Base-by-base conservation (phyloP, 37 sponge, comb jelly and placozoan genomes). In the Spongilla lacustris region DNA sequence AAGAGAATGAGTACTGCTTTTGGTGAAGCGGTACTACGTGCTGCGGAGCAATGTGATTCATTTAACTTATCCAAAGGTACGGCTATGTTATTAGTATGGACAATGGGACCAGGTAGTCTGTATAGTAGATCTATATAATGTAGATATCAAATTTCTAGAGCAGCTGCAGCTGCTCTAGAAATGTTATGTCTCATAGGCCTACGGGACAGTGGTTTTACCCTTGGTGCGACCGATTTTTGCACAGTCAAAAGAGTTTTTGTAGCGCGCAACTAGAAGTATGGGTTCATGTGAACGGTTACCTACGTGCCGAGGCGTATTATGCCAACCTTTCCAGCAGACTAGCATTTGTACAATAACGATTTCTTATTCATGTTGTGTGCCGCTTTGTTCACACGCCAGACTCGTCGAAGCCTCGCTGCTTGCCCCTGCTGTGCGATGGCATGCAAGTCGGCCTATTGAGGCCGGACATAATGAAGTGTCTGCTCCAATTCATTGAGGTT, bases 391-490 rank as follows among this genome's bases (percentile, higher is more conserved):
- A 21, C 6, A 6, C 6, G 41, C 36, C 41, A 83, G 84, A 75
- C 6, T 75, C 84, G 22, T 75, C 75, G 19, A 50, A 76, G 32
- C 67, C 67, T 23, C 75, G 36, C 25, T 76, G 84, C 58, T 31
- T 84, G 31, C 84, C 84, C 35, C 36, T 84, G 66, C 32, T 58
- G 31, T 84, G 84, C 67, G 28, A 48, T 75, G 84, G 67, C 23
- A 28, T 67, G 66, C 84, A 50, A 25, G 58, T 75, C 67, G 84
- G 84, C 24, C 75, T 75, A 9, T 66, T 84, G 33, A 58, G 34
- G 33, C 76, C 67, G 46, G 34, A 9, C 29, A 35, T 75, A 66
- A 29, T 66, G 32, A 38, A 41, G 27, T 30, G 58, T 23, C 76
- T 84, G 35, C 48, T 84, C 38, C 67, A 34, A 19, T 75, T 36